Evolutionary conservation across 2,797 vertebrate species (phyloP).

Genomic region (Rhadinocentrus ornatus): DNA sequence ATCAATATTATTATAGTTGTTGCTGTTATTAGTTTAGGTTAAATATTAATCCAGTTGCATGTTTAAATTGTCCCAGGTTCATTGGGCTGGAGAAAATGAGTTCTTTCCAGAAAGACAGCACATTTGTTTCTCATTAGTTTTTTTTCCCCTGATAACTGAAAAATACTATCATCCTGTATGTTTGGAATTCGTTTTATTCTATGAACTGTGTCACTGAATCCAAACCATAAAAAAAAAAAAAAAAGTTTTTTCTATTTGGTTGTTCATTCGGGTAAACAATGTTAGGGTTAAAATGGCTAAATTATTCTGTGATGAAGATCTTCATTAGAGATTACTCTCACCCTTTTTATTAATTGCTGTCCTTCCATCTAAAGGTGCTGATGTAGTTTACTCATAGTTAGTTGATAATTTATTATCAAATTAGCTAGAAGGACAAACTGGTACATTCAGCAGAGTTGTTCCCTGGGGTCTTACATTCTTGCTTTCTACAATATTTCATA

Average conservation of each 20-base stretch:
- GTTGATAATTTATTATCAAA: constrained; percentile 68
- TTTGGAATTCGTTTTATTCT: no score
- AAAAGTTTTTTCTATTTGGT: neutral
- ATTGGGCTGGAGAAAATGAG: neutral
- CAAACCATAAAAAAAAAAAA: no score
- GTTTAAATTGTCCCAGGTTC: neutral
- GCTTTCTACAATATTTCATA: constrained; percentile 45
- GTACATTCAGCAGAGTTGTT: constrained; percentile 39
- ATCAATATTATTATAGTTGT: neutral
- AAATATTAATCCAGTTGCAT: no score
- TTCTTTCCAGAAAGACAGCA: neutral
- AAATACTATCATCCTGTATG: neutral
- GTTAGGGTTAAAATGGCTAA: neutral
- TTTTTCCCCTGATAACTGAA: neutral
- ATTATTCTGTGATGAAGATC: neutral
- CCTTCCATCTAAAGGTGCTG: constrained; percentile 51
- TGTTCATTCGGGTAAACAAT: neutral
- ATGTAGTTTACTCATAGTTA: constrained; percentile 57
- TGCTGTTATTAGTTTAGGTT: no score
- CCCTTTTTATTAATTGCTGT: constrained; percentile 30
- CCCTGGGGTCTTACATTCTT: constrained; percentile 28
- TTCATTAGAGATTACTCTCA: neutral
- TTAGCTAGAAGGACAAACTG: constrained; percentile 65
- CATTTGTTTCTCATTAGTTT: no score
- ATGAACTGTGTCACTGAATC: no score